A percentile compares a stretch with the other conserved stretches of the same genome.
These are phyloP conservation scores for Myopa testacea DNA, from an alignment of 2,888 invertebrate species.

Conservation along the genomic window DNA sequence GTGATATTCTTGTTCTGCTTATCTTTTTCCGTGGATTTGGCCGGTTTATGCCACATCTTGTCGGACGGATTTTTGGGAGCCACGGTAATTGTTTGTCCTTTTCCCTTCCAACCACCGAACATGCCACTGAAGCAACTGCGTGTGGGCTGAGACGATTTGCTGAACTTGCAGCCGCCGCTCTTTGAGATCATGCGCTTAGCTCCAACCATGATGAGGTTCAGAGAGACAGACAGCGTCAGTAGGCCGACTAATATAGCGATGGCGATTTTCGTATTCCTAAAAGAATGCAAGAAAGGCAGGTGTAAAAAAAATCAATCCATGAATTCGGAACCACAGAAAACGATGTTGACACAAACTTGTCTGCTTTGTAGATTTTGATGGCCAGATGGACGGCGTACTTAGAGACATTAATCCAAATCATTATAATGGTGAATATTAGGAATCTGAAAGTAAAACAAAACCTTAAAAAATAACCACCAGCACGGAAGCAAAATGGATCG, in stretches of 20 bases:
- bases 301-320: neutral
- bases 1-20: slow-evolving; percentile 40
- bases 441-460: slow-evolving; percentile 50
- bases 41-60: neutral
- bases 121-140: no score
- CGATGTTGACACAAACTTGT: slow-evolving; percentile 40
- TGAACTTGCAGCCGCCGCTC: no score
- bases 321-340: neutral
- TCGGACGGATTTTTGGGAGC: neutral
- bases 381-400: slow-evolving; percentile 49
- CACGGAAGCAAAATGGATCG: neutral
- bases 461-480: neutral
- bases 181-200: neutral
- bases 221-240: slow-evolving; percentile 36
- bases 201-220: neutral
- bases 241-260: slow-evolving; percentile 35
- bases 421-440: slow-evolving; percentile 52
- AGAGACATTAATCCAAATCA: slow-evolving; percentile 57
- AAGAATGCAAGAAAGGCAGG: neutral
- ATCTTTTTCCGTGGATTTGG: neutral
- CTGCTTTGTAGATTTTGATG: slow-evolving; percentile 40
- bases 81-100: neutral
- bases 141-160: no score
- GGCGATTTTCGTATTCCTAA: slow-evolving; percentile 41
- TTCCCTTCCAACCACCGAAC: no score